phyloP scores from a whole-genome alignment of 2,797 vertebrate genomes.

The Etheostoma perlongum region DNA sequence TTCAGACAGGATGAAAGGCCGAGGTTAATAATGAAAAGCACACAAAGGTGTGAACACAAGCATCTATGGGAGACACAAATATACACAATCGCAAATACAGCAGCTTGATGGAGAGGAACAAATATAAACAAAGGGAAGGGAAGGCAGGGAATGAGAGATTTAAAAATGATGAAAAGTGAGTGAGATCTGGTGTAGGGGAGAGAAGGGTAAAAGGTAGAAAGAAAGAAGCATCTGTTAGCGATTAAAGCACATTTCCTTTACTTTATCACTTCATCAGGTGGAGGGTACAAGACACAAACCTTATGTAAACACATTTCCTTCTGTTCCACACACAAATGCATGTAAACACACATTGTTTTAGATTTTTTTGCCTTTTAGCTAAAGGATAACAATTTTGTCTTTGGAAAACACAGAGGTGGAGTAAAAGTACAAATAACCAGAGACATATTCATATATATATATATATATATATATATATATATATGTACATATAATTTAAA shows the following conservation, averaged over 20 bases:
- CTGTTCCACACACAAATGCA: neutral
- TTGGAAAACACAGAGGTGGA: too few species aligned
- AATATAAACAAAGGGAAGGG: neutral
- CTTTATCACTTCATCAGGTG: conserved; percentile 26
- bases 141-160: neutral
- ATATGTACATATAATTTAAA: too few species aligned
- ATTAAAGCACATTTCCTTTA: conserved; percentile 25
- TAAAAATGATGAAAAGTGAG: neutral
- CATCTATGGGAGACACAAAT: neutral
- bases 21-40: conserved; percentile 22
- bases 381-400: neutral
- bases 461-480: too few species aligned
- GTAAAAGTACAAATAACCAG: too few species aligned
- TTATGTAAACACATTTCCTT: neutral
- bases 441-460: too few species aligned
- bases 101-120: neutral
- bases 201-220: neutral
- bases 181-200: neutral
- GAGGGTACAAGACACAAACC: neutral
- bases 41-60: neutral
- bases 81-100: conserved; percentile 2
- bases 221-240: conserved; percentile 25
- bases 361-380: neutral
- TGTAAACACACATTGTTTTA: neutral
- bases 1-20: conserved; percentile 20